phyloP scores from a whole-genome alignment of 2,113 vertebrate species.

The Caracal caracal region DNA sequence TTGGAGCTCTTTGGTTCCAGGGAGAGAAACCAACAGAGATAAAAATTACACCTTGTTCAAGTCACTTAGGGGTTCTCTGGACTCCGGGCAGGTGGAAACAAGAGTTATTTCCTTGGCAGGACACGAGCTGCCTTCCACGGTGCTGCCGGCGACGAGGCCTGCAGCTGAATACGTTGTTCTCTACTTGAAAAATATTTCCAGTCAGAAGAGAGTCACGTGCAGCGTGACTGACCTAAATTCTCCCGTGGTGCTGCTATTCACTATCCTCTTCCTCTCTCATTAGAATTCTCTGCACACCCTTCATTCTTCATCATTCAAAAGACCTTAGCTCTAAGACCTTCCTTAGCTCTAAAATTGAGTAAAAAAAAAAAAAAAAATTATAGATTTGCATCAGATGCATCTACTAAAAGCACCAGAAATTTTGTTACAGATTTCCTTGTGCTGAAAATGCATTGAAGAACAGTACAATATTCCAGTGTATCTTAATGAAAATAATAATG shows the following conservation, averaged over 20 bases:
- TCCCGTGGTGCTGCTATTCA: neutral
- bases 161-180: neutral
- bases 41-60: neutral
- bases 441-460: neutral
- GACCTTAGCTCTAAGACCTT: neutral
- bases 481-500: neutral
- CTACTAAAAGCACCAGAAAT: neutral
- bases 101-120: neutral
- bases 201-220: constrained; percentile 57
- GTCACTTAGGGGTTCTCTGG: neutral
- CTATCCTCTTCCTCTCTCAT: neutral
- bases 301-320: neutral
- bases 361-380: neutral
- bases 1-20: neutral
- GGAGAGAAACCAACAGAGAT: neutral
- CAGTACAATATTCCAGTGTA: neutral
- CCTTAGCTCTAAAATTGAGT: neutral
- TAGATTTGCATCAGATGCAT: neutral
- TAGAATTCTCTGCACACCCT: neutral
- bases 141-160: neutral
- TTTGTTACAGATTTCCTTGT: neutral
- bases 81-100: neutral
- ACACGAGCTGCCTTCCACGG: neutral
- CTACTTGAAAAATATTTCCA: constrained; percentile 48
- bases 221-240: constrained; percentile 15